A percentile compares a stretch with the other conserved stretches of the same genome.
Evolutionary conservation across 2,797 vertebrate genomes (phyloP).

Genomic region (Ispidina lecontei): DNA sequence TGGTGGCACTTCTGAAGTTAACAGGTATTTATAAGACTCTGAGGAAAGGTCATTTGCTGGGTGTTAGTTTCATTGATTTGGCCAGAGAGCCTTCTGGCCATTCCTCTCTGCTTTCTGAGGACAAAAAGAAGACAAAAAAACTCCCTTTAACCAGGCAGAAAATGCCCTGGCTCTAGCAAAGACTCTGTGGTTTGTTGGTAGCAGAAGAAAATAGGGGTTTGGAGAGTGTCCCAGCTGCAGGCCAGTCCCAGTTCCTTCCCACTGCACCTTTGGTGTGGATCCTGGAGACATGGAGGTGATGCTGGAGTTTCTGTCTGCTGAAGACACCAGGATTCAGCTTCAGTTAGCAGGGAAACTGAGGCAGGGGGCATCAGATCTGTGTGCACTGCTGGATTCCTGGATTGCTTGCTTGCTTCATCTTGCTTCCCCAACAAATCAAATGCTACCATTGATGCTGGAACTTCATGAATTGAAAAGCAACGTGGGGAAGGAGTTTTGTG

Average conservation of each 20-base stretch:
- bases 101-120: not conserved
- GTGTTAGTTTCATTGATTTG: slow-evolving; percentile 37
- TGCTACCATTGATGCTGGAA: not conserved
- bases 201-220: not conserved
- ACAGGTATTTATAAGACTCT: slow-evolving; percentile 54
- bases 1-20: slow-evolving; percentile 51
- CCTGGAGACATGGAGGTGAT: not conserved
- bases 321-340: not conserved
- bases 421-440: slow-evolving; percentile 20
- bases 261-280: not conserved
- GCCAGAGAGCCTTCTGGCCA: slow-evolving; percentile 42
- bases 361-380: not conserved
- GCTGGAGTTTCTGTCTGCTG: not conserved
- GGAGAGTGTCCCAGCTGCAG: not conserved
- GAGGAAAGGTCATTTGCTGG: slow-evolving; percentile 58
- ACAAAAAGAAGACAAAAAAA: not conserved
- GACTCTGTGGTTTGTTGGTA: not conserved
- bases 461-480: slow-evolving; percentile 32
- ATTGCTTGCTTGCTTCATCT: slow-evolving; percentile 23
- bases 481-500: not conserved
- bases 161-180: not conserved
- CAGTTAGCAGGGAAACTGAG: not conserved
- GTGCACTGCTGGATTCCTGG: not conserved
- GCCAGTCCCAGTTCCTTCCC: not conserved
- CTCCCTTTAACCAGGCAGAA: not conserved